Base-by-base conservation (phyloP, 2,888 invertebrate species). In the Maniola hyperantus region DNA sequence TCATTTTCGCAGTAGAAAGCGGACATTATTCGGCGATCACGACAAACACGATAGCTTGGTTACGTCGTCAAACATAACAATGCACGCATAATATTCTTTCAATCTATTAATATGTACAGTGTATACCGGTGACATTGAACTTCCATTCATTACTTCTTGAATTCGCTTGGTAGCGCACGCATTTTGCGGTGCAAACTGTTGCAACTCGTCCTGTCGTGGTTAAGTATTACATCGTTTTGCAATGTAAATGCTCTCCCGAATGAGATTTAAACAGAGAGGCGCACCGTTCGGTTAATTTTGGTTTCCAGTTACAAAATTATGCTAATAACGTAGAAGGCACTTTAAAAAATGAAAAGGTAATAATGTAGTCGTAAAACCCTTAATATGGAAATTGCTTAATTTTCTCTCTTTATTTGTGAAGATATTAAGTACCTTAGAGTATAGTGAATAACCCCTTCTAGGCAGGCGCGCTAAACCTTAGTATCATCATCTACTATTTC, bases 121-220 rank as follows among this genome's bases (percentile, higher is more conserved):
- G 46, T 26, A 26, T 11, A 57, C 54, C 67, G 70, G 64, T 72
- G 79, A 69, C 80, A 77, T 80, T 81, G 81, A 80, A 78, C 80
- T 79, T 79, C 74, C 69, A 67, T 65, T 59, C 64, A 67, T 72
- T 65, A 63, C 67, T 71, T 69, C 71, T 68, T 68, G 74, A 74
- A 33, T 72, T 64, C 64, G 68, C 58, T 26, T 62, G 53, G 48
- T 55, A 64, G 59, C 44, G 54, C 44, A 64, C 55, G 59, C 36
- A 63, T 57, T 64, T 63, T 66, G 68, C 59, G 66, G 69, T 26
- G 48, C 8, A 5, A 36, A 62, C 15, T 66, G 48, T 60, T 55
- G 69, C 64, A 69, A 69, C 18, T 26, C 36, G 36, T 26, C 48
- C 58, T 54, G 61, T 57, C n/a, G 46, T 50, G 58, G 58, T 59